Base-by-base conservation (phyloP, 2,888 invertebrate genomes). In the Leucoma salicis region DNA sequence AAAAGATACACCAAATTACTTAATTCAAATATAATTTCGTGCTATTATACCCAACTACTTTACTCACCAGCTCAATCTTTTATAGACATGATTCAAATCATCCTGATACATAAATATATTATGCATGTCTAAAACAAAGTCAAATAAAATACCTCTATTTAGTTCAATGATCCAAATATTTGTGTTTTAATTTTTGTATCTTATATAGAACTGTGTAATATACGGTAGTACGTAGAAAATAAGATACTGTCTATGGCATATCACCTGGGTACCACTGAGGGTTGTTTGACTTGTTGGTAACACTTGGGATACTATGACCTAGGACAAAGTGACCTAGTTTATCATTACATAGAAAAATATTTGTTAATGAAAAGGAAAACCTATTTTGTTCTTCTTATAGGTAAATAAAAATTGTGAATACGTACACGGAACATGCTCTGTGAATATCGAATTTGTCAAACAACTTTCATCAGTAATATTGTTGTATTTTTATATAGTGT, bases 401-500 rank as follows among this genome's bases (percentile, higher is more conserved):
- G n/a, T n/a, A n/a, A n/a, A n/a, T n/a, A n/a, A n/a, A n/a, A n/a
- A n/a, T n/a, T n/a, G n/a, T n/a, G n/a, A n/a, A 7, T 18, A 18
- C 3, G 7, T 18, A 18, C 7, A 18, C 18, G 7, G n/a, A 27
- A 1, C n/a, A 11, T 33, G 31, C 28, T 11, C 28, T 27, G 8
- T 11, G 29, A 41, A 21, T 31, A 34, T 46, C 57, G 48, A 46
- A 49, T 54, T 42, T 52, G 70, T 71, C 71, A 66, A 69, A 60
- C 60, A 50, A 61, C 57, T 71, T 69, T 65, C 64, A 56, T 53
- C 66, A 56, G 65, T 72, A 63, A 49, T 66, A 81, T 86, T 86
- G 84, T 87, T 84, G 82, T 87, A 87, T 83, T 84, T 84, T 86
- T 84, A 81, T 81, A 77, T 83, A 87, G 85, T 81, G 56, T 60